Conservation (phyloP, 2,113 vertebrate genomes). For the Athene cunicularia region DNA sequence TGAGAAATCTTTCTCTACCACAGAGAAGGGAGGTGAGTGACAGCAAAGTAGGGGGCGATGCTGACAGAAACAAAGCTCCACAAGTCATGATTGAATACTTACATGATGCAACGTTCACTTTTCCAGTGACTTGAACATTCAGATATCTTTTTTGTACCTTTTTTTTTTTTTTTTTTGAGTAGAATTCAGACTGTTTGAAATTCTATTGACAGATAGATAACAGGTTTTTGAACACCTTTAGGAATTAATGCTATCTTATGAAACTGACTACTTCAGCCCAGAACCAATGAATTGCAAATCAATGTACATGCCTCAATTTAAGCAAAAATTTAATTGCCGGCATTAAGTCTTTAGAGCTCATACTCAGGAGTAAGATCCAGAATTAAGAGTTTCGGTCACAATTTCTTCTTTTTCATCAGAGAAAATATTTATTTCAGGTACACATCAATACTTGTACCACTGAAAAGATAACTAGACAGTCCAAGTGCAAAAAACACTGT, state of each 20-base stretch:
- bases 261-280: not conserved
- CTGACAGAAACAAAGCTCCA: not conserved
- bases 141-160: not conserved
- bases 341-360: not conserved
- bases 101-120: not conserved
- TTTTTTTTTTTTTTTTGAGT: not conserved
- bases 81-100: not conserved
- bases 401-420: not conserved
- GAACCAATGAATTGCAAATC: not conserved
- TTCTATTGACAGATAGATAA: not conserved
- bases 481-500: rapidly evolving
- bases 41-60: not conserved
- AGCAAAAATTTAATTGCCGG: not conserved
- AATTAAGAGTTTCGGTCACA: not conserved
- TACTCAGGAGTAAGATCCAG: not conserved
- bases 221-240: not conserved
- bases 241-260: not conserved
- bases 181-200: not conserved
- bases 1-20: not conserved
- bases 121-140: not conserved
- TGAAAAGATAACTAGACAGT: not conserved
- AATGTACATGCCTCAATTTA: not conserved
- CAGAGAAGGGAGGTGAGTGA: not conserved
- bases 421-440: not conserved
- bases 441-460: not conserved